Conservation (phyloP, 2,113 vertebrate species). For the Campylomormyrus tamandua region DNA sequence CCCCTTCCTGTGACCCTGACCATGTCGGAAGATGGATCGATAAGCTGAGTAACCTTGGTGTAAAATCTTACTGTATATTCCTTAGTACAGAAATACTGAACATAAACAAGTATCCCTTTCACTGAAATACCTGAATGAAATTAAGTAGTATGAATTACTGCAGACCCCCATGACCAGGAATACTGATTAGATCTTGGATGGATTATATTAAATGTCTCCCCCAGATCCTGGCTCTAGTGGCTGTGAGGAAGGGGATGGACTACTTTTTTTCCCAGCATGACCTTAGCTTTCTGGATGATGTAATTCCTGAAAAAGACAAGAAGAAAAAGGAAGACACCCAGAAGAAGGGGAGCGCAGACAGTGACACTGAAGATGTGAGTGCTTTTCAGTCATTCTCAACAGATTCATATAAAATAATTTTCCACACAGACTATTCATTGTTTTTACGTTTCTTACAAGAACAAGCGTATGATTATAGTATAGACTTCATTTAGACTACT, state of each 20-base stretch:
- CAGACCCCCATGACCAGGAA: neutral
- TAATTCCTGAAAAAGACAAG: constrained; percentile 99
- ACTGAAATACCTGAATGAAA: neutral
- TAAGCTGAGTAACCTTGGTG: neutral
- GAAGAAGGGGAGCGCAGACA: constrained; percentile 83
- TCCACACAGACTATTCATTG: neutral
- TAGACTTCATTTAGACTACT: neutral
- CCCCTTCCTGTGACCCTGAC: neutral
- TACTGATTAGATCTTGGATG: neutral
- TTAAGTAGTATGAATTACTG: neutral
- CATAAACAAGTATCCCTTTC: neutral
- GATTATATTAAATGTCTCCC: constrained; percentile 23
- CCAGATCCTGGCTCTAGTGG: constrained; percentile 94
- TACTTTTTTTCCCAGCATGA: constrained; percentile 94
- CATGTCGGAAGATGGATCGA: neutral
- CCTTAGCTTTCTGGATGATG: constrained; percentile 90
- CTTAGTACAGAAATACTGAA: neutral
- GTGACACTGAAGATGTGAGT: constrained; percentile 90
- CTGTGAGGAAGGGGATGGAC: constrained; percentile 94
- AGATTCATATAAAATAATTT: neutral
- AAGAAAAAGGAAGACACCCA: constrained; percentile 98
- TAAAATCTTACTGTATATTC: neutral
- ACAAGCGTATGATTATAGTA: neutral
- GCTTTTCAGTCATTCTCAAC: neutral
- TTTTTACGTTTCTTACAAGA: neutral